These are phyloP conservation scores for Nudaria mundana DNA, from an alignment of 2,888 invertebrate species.

Conservation along the genomic window DNA sequence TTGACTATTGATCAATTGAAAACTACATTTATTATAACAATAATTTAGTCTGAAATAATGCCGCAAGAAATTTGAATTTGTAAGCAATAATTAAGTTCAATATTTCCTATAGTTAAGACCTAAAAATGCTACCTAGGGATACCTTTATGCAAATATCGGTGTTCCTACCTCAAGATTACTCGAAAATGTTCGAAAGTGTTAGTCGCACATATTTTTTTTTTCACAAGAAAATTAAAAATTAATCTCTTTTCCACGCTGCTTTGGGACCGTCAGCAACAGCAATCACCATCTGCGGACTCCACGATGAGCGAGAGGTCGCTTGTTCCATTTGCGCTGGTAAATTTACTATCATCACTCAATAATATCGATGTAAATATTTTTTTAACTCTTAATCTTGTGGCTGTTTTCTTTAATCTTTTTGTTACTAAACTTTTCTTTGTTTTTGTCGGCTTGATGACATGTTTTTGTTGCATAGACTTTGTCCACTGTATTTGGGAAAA, in stretches of 20 bases:
- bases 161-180: too few relatives aligned
- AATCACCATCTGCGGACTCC: slow-evolving; percentile 77
- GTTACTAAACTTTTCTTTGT: slow-evolving; percentile 11
- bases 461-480: slow-evolving; percentile 23
- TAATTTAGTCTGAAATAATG: too few relatives aligned
- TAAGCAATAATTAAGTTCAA: too few relatives aligned
- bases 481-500: slow-evolving; percentile 18
- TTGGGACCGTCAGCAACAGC: slow-evolving; percentile 67
- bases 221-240: slow-evolving; percentile 5
- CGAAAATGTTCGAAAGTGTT: too few relatives aligned
- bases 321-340: slow-evolving; percentile 79
- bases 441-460: slow-evolving; percentile 10
- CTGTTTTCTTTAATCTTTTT: slow-evolving; percentile 18
- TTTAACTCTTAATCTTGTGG: slow-evolving; percentile 37
- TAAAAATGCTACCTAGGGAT: background rate
- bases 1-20: background rate
- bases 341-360: slow-evolving; percentile 70
- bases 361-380: slow-evolving; percentile 72
- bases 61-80: too few relatives aligned
- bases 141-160: background rate
- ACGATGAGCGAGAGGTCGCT: slow-evolving; percentile 78
- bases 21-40: too few relatives aligned
- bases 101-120: too few relatives aligned
- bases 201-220: too few relatives aligned
- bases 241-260: slow-evolving; percentile 58